Evolutionary conservation across 64 coral and sea anemone genomes (phyloP), one percentile per base, ranked within the genome.

Genomic region (Porites australiensis): DNA sequence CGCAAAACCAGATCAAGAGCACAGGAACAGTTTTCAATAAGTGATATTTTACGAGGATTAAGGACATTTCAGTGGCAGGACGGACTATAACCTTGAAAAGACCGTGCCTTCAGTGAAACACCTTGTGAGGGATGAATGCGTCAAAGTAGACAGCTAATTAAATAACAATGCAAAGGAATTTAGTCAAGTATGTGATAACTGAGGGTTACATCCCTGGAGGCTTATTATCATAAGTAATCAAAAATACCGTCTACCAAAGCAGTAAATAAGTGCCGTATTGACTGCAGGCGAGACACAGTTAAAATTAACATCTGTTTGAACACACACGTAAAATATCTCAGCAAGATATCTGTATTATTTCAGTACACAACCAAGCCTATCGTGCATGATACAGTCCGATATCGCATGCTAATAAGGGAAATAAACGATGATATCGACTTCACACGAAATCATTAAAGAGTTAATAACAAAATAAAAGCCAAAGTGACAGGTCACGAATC

Each of bases 161-260:
- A 67, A 84, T 84, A 84, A 84, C 81, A 84, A 84, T 84, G 58
- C 58, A 20, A 37, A 37, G 1, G 27, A 37, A 37, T 37, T 37
- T 37, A 37, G 27, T 1, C 63, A 84, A 84, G 81, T 67, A 84
- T 84, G 81, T 46, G 81, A 84, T 68, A 84, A 69, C 81, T 84
- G 44, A 9, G 69, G 44, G 20, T 65, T 48, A 68, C 63, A 11
- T 84, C n/a, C 61, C 81, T 84, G 81, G 62, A 84, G 63, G 81
- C 60, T 65, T 19, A 84, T 84, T 84, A 84, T 66, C 81, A 84
- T 84, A 84, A 52, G 81, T 68, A 67, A 84, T 69, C 81, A 68
- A 84, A 82, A 84, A 68, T 49, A 18, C 63, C 63, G 61, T 69
- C 45, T 14, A 84, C 63, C 47, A 9, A 4, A 20, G 45, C 81